Evolutionary conservation across 2,113 vertebrate species (phyloP), one percentile per base, ranked within the genome.

Genomic region (Osmerus eperlanus): DNA sequence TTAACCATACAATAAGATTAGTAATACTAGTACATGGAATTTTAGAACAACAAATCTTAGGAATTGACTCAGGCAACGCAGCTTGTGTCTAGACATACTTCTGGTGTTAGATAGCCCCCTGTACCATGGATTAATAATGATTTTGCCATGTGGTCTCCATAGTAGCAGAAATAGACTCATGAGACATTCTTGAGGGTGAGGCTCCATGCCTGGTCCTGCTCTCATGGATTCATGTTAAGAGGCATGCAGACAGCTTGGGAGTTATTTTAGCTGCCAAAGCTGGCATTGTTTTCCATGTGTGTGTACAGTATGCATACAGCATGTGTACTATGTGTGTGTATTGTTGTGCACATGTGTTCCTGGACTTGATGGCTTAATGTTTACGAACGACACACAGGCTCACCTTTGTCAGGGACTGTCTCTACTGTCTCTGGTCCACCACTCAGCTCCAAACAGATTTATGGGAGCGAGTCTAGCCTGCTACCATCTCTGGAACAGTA

Each of bases 401-500:
- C 75, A 70, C 76, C 70, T 84, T 77, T 83, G 82, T 72, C 53
- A 65, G 66, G 59, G 71, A 28, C 36, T 71, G 67, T 60, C 54
- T 41, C 54, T 65, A 65, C 72, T 51, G 62, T 66, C 71, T 68
- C n/a, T 75, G 5, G 65, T 36, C 59, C 68, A 59, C 72, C 58
- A 19, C 6, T 75, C 66, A 83, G 80, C 82, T 77, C 80, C 78
- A 63, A 71, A 14, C 51, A 69, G 76, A 84, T 80, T 84, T 77
- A 81, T 81, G 82, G 78, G 77, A 75, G 77, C 19, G 74, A 47
- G 53, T 81, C 61, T 66, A 71, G 62, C 72, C 29, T 18, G 53
- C 71, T 55, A 51, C 72, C 60, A 65, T 73, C 8, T 65, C 4
- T 65, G 82, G 83, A 87, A 88, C 82, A 82, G 82, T 88, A 65